Evolutionary conservation across 2,113 vertebrate species (phyloP).

Genomic region (Mesocricetus auratus): DNA sequence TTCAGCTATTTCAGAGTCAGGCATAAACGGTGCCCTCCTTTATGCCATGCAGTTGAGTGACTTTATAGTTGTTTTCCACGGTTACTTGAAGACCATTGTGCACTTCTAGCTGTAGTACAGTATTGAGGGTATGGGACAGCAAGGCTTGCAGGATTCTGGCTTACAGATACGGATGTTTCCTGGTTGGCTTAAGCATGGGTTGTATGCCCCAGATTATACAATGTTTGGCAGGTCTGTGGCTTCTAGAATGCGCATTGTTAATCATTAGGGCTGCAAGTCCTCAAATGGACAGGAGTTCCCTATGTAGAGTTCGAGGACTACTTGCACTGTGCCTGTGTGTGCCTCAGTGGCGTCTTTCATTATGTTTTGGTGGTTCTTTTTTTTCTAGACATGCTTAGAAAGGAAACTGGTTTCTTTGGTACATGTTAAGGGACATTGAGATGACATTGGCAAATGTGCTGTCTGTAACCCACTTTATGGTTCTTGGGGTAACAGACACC

Average conservation of each 20-base stretch:
- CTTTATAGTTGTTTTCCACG: neutral
- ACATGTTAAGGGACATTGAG: neutral
- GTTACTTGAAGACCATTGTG: neutral
- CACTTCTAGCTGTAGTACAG: neutral
- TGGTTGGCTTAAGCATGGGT: neutral
- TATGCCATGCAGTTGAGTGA: neutral
- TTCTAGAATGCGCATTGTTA: neutral
- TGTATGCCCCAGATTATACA: accelerated
- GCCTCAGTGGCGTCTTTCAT: neutral
- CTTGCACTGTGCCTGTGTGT: neutral
- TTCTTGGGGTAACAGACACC: neutral
- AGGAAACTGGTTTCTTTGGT: neutral
- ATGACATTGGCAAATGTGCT: neutral
- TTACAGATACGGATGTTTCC: neutral
- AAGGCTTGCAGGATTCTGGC: neutral
- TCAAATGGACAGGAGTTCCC: neutral
- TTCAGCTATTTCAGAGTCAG: neutral
- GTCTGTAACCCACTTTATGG: neutral
- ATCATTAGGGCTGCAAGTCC: neutral
- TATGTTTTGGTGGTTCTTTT: neutral
- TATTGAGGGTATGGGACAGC: neutral
- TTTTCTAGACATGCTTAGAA: neutral
- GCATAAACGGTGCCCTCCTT: neutral
- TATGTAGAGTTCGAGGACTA: neutral
- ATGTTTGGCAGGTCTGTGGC: too few species aligned